These are phyloP conservation scores for Etheostoma nigrum DNA, from an alignment of 2,797 vertebrate species.

Conservation along the genomic window DNA sequence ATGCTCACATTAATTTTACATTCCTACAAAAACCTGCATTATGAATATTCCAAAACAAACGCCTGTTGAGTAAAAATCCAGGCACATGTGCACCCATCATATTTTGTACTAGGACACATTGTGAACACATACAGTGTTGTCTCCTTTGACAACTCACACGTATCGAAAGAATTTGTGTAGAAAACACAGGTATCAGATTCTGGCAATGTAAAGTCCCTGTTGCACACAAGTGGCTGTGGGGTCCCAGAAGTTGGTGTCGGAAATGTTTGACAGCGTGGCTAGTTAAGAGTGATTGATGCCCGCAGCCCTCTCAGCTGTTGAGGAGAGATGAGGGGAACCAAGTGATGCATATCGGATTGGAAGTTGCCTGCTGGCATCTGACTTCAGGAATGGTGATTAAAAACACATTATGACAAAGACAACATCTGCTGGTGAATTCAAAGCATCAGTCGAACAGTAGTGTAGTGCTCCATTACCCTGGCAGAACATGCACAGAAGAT, in stretches of 20 bases:
- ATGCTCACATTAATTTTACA: too few relatives aligned
- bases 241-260: conserved; percentile 40
- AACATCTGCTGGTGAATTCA: conserved; percentile 80
- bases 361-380: conserved; percentile 79
- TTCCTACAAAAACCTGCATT: too few relatives aligned
- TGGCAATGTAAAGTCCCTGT: neutral
- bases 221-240: conserved; percentile 19
- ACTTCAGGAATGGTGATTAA: conserved; percentile 85
- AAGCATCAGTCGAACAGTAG: conserved; percentile 65
- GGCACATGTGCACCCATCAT: neutral
- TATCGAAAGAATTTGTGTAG: neutral
- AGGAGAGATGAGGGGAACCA: conserved; percentile 66
- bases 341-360: conserved; percentile 76
- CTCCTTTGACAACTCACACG: neutral
- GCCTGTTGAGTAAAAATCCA: neutral
- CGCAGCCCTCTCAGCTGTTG: conserved; percentile 73
- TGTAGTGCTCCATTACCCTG: conserved; percentile 51
- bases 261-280: conserved; percentile 67
- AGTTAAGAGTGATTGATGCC: conserved; percentile 85
- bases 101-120: neutral
- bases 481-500: conserved; percentile 57
- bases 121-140: conserved; percentile 1
- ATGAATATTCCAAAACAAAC: conserved; percentile 9
- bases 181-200: conserved; percentile 8
- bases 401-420: conserved; percentile 86